Evolutionary conservation across 1,140 invertebrate genomes (phyloP), one percentile per base, ranked within the genome.

Genomic region (Camponotus pennsylvanicus): DNA sequence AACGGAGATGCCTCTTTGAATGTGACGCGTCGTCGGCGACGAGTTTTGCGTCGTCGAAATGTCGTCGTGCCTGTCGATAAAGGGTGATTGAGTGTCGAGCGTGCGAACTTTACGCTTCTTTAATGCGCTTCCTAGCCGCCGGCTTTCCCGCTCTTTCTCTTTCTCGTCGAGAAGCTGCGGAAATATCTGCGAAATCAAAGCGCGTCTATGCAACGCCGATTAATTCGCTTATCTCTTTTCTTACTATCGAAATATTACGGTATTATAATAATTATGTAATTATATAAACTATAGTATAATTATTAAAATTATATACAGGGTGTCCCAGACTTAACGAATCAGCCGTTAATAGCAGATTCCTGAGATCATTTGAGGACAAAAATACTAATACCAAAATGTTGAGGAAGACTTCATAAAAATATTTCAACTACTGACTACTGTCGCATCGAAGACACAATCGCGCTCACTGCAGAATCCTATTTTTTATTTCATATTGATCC

Each of bases 1-100:
- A 94, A 93, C 85, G 91, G 91, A 94, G 92, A 94, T 94, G 93
- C 90, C 92, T 94, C 92, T 93, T 91, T 92, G 92, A 93, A 92
- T 94, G 88, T 79, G 90, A 93, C 88, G 92, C 89, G 86, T 84
- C 80, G 75, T 67, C 64, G 71, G 87, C 83, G 80, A 89, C 89
- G 63, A 52, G 59, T 67, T 87, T 83, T 83, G 86, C 85, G 67
- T 80, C 86, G 89, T 91, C 85, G 76, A 87, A 89, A 83, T 87
- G 89, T 83, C 79, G 79, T 82, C 87, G 87, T 87, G 84, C 86
- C 85, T 88, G 88, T 70, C 52, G 75, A 79, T 59, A 13, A 34
- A 86, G 57, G 34, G 61, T 37, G 79, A 87, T 91, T 73, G 83
- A 63, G 91, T 86, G 69, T 85, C 83, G 87, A 87, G 88, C 86